Conservation (phyloP, 2,797 vertebrate genomes). For the Cyclopterus lumpus region DNA sequence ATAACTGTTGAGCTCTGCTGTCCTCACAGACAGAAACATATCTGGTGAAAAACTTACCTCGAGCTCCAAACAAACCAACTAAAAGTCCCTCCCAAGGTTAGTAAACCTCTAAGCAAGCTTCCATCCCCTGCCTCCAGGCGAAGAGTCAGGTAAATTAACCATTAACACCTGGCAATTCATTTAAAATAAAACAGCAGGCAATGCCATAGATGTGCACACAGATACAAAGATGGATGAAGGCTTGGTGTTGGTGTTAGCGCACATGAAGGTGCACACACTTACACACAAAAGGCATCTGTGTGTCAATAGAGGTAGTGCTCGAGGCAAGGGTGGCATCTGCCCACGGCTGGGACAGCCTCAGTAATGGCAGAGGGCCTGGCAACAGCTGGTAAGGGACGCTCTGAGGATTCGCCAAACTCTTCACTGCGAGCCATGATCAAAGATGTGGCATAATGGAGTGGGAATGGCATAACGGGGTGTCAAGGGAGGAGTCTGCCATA, state of each 20-base stretch:
- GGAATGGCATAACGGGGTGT: slow-evolving; percentile 54
- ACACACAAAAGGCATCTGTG: slow-evolving; percentile 50
- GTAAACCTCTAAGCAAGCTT: slow-evolving; percentile 46
- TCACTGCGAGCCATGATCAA: slow-evolving; percentile 71
- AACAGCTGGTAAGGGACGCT: slow-evolving; percentile 62
- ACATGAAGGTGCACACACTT: slow-evolving; percentile 14
- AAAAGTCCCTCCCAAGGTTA: slow-evolving; percentile 20
- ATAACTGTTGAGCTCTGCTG: slow-evolving; percentile 7
- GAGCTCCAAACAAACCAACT: slow-evolving; percentile 2
- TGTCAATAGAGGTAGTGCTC: slow-evolving; percentile 55
- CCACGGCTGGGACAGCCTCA: slow-evolving; percentile 37
- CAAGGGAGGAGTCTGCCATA: too few species aligned
- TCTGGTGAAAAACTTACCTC: background rate
- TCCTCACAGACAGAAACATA: slow-evolving; percentile 9
- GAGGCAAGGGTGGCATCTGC: slow-evolving; percentile 60
- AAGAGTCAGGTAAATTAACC: slow-evolving; percentile 37
- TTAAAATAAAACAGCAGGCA: slow-evolving; percentile 51
- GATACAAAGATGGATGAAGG: slow-evolving; percentile 27
- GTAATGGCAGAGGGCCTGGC: slow-evolving; percentile 63
- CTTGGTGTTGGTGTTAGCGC: slow-evolving; percentile 6
- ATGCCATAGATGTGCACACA: slow-evolving; percentile 23
- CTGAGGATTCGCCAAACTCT: slow-evolving; percentile 63
- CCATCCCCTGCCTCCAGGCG: background rate
- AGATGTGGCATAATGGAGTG: slow-evolving; percentile 67
- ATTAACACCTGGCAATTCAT: slow-evolving; percentile 55